Evolutionary conservation across 2,113 vertebrate genomes (phyloP), one percentile per base, ranked within the genome.

Genomic region (Alexandromys fortis): DNA sequence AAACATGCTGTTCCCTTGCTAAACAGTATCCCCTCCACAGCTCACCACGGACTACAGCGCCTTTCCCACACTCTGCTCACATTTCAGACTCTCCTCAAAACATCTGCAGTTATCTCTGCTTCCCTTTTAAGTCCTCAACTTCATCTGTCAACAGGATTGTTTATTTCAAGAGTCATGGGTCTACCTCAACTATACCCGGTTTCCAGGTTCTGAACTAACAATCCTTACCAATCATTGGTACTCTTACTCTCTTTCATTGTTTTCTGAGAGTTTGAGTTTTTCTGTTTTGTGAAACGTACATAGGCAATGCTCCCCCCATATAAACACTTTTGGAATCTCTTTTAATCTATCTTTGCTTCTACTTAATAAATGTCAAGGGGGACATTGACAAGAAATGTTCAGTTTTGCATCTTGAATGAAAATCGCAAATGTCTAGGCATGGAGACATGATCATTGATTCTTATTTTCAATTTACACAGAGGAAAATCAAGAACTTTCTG

Each of bases 401-500:
- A 70, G 38, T n/a, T 95, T 86, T 24, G 2, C 14, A 67, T 72
- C 38, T 45, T 42, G 38, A 17, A n/a, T 82, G 79, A 95, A 96
- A 38, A n/a, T 42, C 2, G 1, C 28, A 63, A 2, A 13, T 89
- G 38, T 92, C 19, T 78, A 17, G 49, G 45, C 72, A 19, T 63
- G 6, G 42, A 42, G 42, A 45, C 4, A 21, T 14, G 79, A 68
- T 22, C 3, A 0, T 16, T 83, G 65, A 67, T 16, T 63, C 35
- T 61, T 55, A 65, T 86, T 75, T 92, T 73, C 70, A 86, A 26
- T 79, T 90, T 67, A 68, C 47, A 24, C 81, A 91, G 35, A 92
- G 75, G 30, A 94, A 91, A 94, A 58, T 88, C 70, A 58, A 83
- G 21, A 47, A 17, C 58, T 89, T 96, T 94, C 70, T 96, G 89